These are phyloP conservation scores for Xiphophorus birchmanni DNA, from an alignment of 2,797 vertebrate genomes.

Conservation along the genomic window DNA sequence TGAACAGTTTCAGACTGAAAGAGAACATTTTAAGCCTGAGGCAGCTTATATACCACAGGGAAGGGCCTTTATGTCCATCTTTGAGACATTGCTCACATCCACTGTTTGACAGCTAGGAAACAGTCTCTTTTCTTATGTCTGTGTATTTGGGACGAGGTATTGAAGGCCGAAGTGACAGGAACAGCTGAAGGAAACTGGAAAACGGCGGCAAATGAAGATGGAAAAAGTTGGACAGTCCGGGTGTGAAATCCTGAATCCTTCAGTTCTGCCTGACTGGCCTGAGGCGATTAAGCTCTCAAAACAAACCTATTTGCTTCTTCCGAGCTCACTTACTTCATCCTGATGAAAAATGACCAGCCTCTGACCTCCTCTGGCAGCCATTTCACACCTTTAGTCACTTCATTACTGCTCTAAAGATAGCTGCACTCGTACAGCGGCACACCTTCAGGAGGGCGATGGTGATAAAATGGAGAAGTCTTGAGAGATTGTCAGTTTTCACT, in stretches of 20 bases:
- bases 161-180: conserved; percentile 28
- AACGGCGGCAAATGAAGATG: conserved; percentile 34
- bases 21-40: conserved; percentile 25
- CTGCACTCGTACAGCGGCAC: conserved; percentile 37
- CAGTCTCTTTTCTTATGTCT: conserved; percentile 46
- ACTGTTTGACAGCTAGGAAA: conserved; percentile 33
- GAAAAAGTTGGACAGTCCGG: conserved; percentile 25
- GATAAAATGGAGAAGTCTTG: conserved; percentile 23
- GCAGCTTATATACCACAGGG: conserved; percentile 9
- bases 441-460: conserved; percentile 36
- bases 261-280: conserved; percentile 56
- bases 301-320: conserved; percentile 61
- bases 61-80: conserved; percentile 30
- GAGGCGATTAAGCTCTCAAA: conserved; percentile 55
- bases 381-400: conserved; percentile 59
- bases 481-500: conserved; percentile 12
- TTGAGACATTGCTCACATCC: conserved; percentile 37
- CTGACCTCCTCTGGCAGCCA: conserved; percentile 57
- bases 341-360: conserved; percentile 54
- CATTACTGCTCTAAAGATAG: conserved; percentile 66
- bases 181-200: conserved; percentile 56
- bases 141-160: conserved; percentile 44
- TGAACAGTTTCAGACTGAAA: conserved; percentile 12
- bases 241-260: conserved; percentile 19
- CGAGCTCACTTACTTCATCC: conserved; percentile 47